These are phyloP conservation scores for Ptiloglossa arizonensis DNA, from an alignment of 1,140 invertebrate genomes.

Conservation along the genomic window DNA sequence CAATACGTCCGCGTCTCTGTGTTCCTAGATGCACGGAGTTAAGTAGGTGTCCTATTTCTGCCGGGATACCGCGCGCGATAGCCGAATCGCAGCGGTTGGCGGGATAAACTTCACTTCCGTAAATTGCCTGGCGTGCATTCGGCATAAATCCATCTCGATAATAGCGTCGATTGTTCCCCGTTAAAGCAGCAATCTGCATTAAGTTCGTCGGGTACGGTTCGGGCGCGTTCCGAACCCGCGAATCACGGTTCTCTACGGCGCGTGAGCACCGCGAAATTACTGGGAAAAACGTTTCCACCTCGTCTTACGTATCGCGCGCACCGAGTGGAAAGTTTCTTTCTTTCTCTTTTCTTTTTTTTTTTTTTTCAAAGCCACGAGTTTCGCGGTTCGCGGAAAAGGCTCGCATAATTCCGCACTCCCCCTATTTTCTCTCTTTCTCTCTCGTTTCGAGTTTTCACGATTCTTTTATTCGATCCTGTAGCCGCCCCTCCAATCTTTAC, in stretches of 20 bases:
- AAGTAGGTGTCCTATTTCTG: too few species aligned
- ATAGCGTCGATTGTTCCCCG: constrained; percentile 45
- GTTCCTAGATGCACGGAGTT: too few species aligned
- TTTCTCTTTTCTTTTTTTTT: too few species aligned
- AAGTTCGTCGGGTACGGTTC: constrained; percentile 4
- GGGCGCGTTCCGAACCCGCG: background rate
- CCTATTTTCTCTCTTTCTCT: background rate
- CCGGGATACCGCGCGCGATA: too few species aligned
- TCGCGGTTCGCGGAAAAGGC: constrained; percentile 24
- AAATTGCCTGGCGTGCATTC: constrained; percentile 27
- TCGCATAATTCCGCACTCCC: too few species aligned
- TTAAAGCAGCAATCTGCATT: constrained; percentile 39
- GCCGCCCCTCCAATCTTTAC: constrained; percentile 22
- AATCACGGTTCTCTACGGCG: constrained; percentile 33
- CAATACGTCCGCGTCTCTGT: too few species aligned
- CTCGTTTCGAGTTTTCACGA: constrained; percentile 12
- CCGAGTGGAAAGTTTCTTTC: too few species aligned
- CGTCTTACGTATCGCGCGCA: background rate
- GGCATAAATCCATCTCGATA: constrained; percentile 28
- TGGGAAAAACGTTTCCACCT: constrained; percentile 23
- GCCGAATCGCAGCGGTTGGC: too few species aligned
- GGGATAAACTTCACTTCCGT: constrained; percentile 36
- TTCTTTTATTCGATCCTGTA: constrained; percentile 45
- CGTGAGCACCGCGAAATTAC: constrained; percentile 33
- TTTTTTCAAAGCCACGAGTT: too few species aligned